Evolutionary conservation across 2,888 invertebrate species (phyloP).

Genomic region (Drosophila rubida): DNA sequence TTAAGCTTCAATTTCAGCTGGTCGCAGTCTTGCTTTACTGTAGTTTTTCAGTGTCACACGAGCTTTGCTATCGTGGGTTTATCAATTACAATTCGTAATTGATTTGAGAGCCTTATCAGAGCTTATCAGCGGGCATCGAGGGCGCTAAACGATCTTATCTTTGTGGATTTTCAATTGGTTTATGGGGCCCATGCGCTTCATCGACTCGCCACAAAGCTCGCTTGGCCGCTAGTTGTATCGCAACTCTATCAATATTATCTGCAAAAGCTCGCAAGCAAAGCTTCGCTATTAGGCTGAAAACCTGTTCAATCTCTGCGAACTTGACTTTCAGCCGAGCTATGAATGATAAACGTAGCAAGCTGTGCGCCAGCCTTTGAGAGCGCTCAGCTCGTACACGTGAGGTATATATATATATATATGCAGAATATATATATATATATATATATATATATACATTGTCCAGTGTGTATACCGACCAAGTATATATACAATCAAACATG

Average conservation of each 20-base stretch:
- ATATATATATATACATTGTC: not conserved
- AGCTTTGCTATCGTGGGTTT: not conserved
- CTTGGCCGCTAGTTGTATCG: too few species aligned
- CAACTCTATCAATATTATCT: too few species aligned
- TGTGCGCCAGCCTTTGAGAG: conserved; percentile 2
- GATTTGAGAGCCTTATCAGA: not conserved
- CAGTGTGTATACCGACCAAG: not conserved
- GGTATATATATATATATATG: conserved; percentile 16
- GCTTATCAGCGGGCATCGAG: not conserved
- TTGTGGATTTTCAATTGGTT: not conserved
- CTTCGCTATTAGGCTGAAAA: too few species aligned
- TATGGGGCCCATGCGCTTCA: not conserved
- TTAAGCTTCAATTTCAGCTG: too few species aligned
- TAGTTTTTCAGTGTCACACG: too few species aligned
- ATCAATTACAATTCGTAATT: not conserved
- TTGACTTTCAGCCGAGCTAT: not conserved
- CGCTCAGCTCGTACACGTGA: not conserved
- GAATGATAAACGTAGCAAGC: too few species aligned
- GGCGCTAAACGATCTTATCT: not conserved
- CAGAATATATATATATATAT: not conserved
- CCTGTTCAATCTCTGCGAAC: not conserved
- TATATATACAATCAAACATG: conserved; percentile 32
- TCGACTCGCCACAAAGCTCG: not conserved
- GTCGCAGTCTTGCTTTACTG: too few species aligned
- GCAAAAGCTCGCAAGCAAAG: too few species aligned